Evolutionary conservation across 2,797 vertebrate genomes (phyloP).

Genomic region (Staurois parvus): DNA sequence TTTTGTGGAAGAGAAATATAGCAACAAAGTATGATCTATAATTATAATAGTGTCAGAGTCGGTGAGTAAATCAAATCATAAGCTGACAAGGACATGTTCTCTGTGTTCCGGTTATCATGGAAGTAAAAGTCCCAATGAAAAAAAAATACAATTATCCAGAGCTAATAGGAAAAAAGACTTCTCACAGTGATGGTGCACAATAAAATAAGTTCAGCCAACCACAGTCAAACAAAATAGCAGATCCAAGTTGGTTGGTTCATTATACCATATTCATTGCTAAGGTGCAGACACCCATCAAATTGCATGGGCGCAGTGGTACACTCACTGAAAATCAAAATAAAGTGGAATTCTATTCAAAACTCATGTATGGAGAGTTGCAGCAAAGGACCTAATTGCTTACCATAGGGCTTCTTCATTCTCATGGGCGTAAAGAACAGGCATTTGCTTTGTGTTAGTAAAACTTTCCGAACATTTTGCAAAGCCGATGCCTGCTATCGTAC

Average conservation of each 20-base stretch:
- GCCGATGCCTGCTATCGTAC: too few relatives aligned
- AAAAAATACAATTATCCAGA: neutral
- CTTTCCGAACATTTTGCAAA: too few relatives aligned
- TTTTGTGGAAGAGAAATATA: neutral
- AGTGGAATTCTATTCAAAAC: too few relatives aligned
- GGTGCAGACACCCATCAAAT: too few relatives aligned
- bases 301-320: neutral
- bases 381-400: too few relatives aligned
- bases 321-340: too few relatives aligned
- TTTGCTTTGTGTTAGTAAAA: too few relatives aligned
- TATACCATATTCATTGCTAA: neutral
- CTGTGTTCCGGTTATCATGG: neutral
- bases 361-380: too few relatives aligned
- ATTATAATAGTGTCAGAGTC: neutral
- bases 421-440: too few relatives aligned
- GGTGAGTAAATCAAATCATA: neutral
- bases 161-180: neutral
- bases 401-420: too few relatives aligned
- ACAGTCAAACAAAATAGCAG: neutral
- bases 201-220: neutral
- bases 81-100: slow-evolving; percentile 1
- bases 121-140: neutral
- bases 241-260: neutral
- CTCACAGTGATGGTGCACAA: neutral
- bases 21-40: neutral